A percentile compares a stretch with the other conserved stretches of the same genome.
Evolutionary conservation across 1,140 invertebrate species (phyloP).

Genomic region (Danaus melanippus): DNA sequence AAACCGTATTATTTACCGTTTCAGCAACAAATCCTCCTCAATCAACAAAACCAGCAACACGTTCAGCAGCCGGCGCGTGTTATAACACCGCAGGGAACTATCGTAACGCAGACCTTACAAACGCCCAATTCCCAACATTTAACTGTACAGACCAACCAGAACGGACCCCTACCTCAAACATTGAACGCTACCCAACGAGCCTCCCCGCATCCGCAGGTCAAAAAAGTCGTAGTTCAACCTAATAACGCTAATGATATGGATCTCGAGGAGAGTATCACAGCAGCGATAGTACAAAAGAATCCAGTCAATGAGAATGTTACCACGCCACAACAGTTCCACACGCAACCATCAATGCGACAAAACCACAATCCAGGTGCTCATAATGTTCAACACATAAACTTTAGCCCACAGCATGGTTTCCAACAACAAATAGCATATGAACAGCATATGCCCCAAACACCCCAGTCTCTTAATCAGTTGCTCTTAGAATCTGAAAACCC

Average conservation of each 20-base stretch:
- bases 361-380: conserved; percentile 22
- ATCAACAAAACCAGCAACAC: conserved; percentile 42
- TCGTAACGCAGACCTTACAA: conserved; percentile 48
- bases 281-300: conserved; percentile 61
- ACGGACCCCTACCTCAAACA: conserved; percentile 43
- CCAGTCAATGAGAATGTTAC: conserved; percentile 39
- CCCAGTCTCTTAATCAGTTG: conserved; percentile 41
- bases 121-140: conserved; percentile 36
- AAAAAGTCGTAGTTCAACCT: conserved; percentile 58
- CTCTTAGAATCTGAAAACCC: conserved; percentile 47
- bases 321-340: conserved; percentile 40
- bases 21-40: conserved; percentile 51
- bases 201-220: conserved; percentile 48
- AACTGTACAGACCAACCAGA: conserved; percentile 37
- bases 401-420: conserved; percentile 37
- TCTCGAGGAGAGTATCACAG: conserved; percentile 68
- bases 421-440: conserved; percentile 40
- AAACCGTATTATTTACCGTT: too few relatives aligned
- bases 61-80: conserved; percentile 39
- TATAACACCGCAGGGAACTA: conserved; percentile 58
- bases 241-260: conserved; percentile 65
- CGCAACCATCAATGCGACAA: conserved; percentile 40
- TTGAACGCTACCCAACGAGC: conserved; percentile 38
- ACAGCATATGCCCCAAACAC: conserved; percentile 34
- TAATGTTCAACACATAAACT: conserved; percentile 33